Conservation (phyloP, 2,797 vertebrate species). For the Taenioides sp. region DNA sequence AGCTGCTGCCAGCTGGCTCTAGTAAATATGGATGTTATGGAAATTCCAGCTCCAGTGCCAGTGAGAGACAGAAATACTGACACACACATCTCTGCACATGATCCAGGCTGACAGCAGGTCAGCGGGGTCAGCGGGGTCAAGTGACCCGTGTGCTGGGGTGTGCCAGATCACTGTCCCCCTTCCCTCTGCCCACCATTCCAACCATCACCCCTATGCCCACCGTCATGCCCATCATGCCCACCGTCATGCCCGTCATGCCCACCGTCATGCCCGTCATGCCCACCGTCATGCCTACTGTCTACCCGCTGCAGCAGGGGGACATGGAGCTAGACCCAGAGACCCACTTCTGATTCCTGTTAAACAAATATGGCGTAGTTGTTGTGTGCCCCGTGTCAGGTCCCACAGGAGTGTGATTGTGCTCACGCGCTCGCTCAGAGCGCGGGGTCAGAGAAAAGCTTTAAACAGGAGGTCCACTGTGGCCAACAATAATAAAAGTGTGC, state of each 20-base stretch:
- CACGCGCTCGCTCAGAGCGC: background rate
- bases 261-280: conserved; percentile 45
- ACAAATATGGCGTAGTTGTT: background rate
- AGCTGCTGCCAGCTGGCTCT: conserved; percentile 68
- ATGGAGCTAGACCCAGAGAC: background rate
- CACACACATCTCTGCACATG: conserved; percentile 69
- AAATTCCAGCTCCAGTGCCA: conserved; percentile 73
- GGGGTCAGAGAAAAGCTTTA: background rate
- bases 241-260: conserved; percentile 44
- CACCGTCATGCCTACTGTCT: conserved; percentile 46
- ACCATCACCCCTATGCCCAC: conserved; percentile 40
- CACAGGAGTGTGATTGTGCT: background rate
- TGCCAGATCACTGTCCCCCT: conserved; percentile 60
- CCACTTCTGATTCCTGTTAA: background rate
- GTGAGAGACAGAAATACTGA: conserved; percentile 73
- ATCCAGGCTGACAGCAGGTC: conserved; percentile 70
- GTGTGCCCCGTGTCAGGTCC: background rate
- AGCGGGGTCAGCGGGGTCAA: conserved; percentile 70
- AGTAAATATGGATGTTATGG: conserved; percentile 75
- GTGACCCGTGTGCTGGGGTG: conserved; percentile 61
- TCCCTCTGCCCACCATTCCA: conserved; percentile 44
- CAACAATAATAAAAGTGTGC: background rate
- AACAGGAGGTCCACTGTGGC: background rate
- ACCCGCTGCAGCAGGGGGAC: conserved; percentile 24
- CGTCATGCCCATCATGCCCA: conserved; percentile 21